A percentile compares a stretch with the other conserved stretches of the same genome.
These are phyloP conservation scores for Lytechinus pictus DNA, from an alignment of 35 echinoderm and acorn worm genomes.

Conservation along the genomic window DNA sequence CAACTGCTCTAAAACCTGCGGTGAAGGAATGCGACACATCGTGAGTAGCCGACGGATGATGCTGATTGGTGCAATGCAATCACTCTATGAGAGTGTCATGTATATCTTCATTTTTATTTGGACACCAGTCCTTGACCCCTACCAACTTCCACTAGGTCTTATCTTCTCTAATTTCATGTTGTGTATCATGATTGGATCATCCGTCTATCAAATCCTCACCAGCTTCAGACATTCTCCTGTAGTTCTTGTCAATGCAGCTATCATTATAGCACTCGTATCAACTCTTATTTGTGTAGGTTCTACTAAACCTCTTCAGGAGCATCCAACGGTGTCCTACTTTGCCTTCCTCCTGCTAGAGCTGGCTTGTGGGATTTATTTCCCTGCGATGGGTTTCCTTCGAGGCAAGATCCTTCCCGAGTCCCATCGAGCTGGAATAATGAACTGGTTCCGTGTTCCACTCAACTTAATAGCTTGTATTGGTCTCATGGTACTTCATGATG, in stretches of 20 bases:
- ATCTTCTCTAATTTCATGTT: constrained; percentile 97
- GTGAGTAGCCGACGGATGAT: constrained; percentile 65
- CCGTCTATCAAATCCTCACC: constrained; percentile 75
- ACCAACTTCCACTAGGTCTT: constrained; percentile 76
- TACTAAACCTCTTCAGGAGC: constrained; percentile 74
- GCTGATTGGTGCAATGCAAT: constrained; percentile 95
- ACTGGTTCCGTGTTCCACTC: constrained; percentile 97
- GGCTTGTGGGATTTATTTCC: constrained; percentile 96
- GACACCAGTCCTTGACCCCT: constrained; percentile 81
- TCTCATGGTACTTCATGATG: constrained; percentile 92
- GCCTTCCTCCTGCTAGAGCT: constrained; percentile 89
- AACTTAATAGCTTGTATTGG: constrained; percentile 92
- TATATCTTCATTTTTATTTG: constrained; percentile 99
- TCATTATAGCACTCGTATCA: constrained; percentile 74
- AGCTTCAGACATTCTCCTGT: constrained; percentile 55
- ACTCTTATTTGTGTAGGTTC: constrained; percentile 83
- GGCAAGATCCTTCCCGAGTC: constrained; percentile 82
- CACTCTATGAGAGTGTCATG: constrained; percentile 96
- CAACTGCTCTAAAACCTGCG: constrained; percentile 78
- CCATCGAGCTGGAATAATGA: constrained; percentile 92
- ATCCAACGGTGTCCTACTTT: constrained; percentile 76
- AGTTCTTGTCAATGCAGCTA: constrained; percentile 75
- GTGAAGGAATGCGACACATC: constrained; percentile 81
- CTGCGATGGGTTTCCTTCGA: constrained; percentile 92
- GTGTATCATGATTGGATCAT: constrained; percentile 97